These are phyloP conservation scores for Ostrea edulis DNA, from an alignment of 1,140 invertebrate genomes.

Conservation along the genomic window DNA sequence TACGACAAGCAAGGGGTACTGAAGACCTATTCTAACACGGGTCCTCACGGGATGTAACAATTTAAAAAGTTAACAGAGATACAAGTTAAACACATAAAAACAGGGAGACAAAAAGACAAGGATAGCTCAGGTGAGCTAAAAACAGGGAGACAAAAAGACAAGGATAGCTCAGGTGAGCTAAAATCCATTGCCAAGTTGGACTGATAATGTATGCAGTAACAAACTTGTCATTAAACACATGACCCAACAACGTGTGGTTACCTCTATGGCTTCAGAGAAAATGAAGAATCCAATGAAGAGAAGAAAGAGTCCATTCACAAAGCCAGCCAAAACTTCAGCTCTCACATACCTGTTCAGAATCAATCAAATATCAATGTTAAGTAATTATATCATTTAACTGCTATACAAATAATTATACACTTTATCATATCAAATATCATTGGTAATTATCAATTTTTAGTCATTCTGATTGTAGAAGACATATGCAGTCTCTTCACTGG, in stretches of 20 bases:
- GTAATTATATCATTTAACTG: background rate
- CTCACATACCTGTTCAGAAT: constrained; percentile 84
- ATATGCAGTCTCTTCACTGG: too few relatives aligned
- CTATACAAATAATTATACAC: constrained; percentile 15
- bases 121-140: too few relatives aligned
- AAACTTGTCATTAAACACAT: background rate
- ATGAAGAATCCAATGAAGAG: constrained; percentile 98
- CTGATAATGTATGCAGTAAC: too few relatives aligned
- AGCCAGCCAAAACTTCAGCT: constrained; percentile 96
- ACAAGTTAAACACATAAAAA: too few relatives aligned
- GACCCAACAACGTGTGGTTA: constrained; percentile 54
- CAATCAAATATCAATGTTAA: background rate
- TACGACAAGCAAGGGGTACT: too few relatives aligned
- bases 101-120: too few relatives aligned
- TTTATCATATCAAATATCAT: background rate
- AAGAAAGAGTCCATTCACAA: constrained; percentile 97
- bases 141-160: too few relatives aligned
- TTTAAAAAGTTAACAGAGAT: too few relatives aligned
- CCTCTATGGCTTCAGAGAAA: constrained; percentile 95
- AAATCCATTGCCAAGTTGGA: too few relatives aligned
- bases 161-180: too few relatives aligned
- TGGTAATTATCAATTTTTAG: background rate
- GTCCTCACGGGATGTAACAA: too few relatives aligned
- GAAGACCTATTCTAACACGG: too few relatives aligned
- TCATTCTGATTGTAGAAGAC: background rate